These are phyloP conservation scores for Simalia tracyae DNA, from an alignment of 2,797 vertebrate species.

Conservation along the genomic window DNA sequence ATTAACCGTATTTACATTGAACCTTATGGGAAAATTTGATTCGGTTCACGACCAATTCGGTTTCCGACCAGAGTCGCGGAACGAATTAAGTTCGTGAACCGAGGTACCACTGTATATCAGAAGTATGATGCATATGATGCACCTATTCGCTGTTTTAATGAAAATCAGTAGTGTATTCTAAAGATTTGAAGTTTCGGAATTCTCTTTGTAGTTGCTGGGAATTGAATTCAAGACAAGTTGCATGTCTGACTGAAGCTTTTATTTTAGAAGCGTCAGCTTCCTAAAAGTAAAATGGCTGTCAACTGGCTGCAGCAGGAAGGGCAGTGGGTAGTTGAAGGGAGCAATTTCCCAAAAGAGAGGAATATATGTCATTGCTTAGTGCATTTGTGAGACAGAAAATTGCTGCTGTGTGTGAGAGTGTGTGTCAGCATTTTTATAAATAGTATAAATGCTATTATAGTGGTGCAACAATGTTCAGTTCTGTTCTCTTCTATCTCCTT, in stretches of 20 bases:
- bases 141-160: not conserved
- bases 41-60: too few relatives aligned
- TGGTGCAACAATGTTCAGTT: too few relatives aligned
- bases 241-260: not conserved
- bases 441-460: too few relatives aligned
- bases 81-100: too few relatives aligned
- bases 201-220: not conserved
- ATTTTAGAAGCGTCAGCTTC: not conserved
- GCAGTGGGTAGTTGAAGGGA: not conserved
- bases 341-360: not conserved
- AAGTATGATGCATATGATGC: not conserved
- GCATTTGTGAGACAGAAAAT: too few relatives aligned
- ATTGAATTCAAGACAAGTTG: not conserved
- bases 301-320: not conserved
- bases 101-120: not conserved
- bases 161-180: not conserved
- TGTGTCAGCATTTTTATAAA: too few relatives aligned
- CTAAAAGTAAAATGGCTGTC: not conserved
- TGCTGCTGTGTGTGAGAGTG: too few relatives aligned
- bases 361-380: too few relatives aligned
- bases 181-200: not conserved
- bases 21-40: too few relatives aligned
- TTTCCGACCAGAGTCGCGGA: too few relatives aligned
- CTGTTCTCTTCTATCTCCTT: too few relatives aligned
- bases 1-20: too few relatives aligned